These are phyloP conservation scores for Andrena praecox DNA, from an alignment of 2,888 invertebrate species.

Conservation along the genomic window DNA sequence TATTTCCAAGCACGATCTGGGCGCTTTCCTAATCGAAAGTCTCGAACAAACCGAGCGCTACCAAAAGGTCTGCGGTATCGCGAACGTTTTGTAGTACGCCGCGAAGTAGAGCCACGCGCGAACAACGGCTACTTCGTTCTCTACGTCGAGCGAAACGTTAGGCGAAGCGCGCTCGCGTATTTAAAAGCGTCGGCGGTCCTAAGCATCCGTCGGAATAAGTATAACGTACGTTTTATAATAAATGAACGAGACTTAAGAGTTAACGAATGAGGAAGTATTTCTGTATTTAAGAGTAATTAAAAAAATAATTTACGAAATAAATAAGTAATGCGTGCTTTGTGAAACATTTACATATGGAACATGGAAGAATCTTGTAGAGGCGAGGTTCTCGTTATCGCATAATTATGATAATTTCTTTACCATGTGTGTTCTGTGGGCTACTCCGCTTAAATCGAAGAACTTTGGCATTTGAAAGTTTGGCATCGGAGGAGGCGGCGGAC, in stretches of 20 bases:
- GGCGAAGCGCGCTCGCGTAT: not conserved
- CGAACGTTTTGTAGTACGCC: constrained; percentile 78
- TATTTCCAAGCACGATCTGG: constrained; percentile 92
- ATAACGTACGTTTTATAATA: constrained; percentile 23
- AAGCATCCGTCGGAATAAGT: constrained; percentile 36
- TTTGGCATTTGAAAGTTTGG: constrained; percentile 74
- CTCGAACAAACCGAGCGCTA: constrained; percentile 90
- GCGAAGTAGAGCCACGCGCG: not conserved
- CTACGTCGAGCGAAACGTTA: constrained; percentile 29
- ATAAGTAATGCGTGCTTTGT: constrained; percentile 33
- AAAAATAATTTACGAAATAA: constrained; percentile 58
- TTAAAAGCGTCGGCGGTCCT: not conserved
- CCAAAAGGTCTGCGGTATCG: constrained; percentile 88
- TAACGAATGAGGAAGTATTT: constrained; percentile 18
- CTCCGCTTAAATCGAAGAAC: constrained; percentile 67
- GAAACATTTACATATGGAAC: constrained; percentile 40
- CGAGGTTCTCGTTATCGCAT: constrained; percentile 8
- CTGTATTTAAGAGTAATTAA: constrained; percentile 36
- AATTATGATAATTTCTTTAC: constrained; percentile 75
- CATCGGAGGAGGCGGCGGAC: constrained; percentile 84
- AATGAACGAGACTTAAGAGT: not conserved
- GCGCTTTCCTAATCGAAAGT: constrained; percentile 90
- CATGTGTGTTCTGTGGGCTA: constrained; percentile 83
- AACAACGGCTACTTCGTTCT: constrained; percentile 32
- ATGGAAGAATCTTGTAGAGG: constrained; percentile 48